phyloP scores from a whole-genome alignment of 2,888 invertebrate genomes.

The Agriopis aurantiaria region DNA sequence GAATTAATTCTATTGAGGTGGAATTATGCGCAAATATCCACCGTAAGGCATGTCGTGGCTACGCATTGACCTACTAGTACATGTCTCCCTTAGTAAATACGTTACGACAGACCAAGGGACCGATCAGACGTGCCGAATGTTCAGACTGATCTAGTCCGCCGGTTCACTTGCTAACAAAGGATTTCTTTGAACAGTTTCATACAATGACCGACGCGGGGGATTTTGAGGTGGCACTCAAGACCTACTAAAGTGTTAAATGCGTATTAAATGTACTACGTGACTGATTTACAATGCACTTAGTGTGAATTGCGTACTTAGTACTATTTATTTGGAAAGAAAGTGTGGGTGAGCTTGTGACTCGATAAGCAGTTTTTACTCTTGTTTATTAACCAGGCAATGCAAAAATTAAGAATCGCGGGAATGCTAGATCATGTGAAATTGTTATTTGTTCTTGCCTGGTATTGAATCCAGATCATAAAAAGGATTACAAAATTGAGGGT shows the following conservation, averaged over 20 bases:
- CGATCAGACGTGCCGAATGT: background rate
- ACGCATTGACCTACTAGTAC: no score
- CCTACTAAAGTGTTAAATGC: slow-evolving; percentile 24
- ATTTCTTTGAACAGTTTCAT: slow-evolving; percentile 30
- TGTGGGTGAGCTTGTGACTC: background rate
- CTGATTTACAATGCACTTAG: background rate
- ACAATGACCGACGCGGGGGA: slow-evolving; percentile 24
- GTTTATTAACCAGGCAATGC: background rate
- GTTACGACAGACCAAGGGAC: background rate
- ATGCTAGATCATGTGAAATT: no score
- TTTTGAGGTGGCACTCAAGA: slow-evolving; percentile 29
- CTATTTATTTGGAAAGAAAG: background rate
- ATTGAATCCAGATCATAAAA: no score
- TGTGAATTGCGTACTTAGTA: background rate
- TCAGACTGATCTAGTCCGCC: slow-evolving; percentile 31
- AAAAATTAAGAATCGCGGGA: no score
- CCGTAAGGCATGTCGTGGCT: no score
- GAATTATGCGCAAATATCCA: background rate
- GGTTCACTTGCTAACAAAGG: slow-evolving; percentile 38
- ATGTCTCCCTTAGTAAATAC: no score
- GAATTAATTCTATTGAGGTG: slow-evolving; percentile 39
- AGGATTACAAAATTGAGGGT: no score
- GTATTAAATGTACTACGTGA: slow-evolving; percentile 20
- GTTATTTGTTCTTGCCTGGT: no score
- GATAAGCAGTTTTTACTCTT: background rate